Base-by-base conservation (phyloP, 1,140 invertebrate genomes). In the Apis florea region DNA sequence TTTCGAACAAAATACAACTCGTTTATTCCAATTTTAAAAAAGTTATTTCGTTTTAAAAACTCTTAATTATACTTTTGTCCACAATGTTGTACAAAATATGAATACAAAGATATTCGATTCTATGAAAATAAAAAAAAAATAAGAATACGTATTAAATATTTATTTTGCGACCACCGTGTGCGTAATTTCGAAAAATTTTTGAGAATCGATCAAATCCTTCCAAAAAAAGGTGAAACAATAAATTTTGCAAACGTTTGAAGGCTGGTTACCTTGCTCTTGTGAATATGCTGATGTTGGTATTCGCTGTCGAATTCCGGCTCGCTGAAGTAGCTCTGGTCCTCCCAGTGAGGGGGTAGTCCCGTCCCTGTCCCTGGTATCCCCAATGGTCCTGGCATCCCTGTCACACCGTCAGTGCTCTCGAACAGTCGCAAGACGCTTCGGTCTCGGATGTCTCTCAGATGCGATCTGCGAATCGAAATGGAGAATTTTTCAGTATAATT, bases 281-380 rank as follows among this genome's bases (percentile, higher is more conserved):
- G 97, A 69, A 98, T 97, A 92, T 98, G 97, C 93, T 98, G 97
- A 92, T 98, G 97, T 89, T 98, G 97, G 92, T 97, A 98, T 87
- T 98, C 98, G 31, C 97, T 97, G 92, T 98, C 98, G 89, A 98
- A 98, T 93, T 98, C 98, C 2, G 97, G 97, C 90, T 98, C 98
- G 85, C 97, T 98, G 94, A 98, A 98, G 92, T 98, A 98, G 88
- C 97, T 98, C 88, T 96, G 96, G 91, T 97, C 96, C 94, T 97
- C 95, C 90, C 95, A 95, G 91, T 95, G 93, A 76, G 91, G 89
- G 5, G 92, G 92, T n/a, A 93, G 83, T 63, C 92, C 89, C 58
- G 92, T 90, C 54, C 93, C 91, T 51, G 91, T 69, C 3, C 86
- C 92, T 13, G 94, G 91, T 81, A 93, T 91, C 12, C 94, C 94